Evolutionary conservation across 2,888 invertebrate genomes (phyloP), one percentile per base, ranked within the genome.

Genomic region (Athripsodes cinereus): DNA sequence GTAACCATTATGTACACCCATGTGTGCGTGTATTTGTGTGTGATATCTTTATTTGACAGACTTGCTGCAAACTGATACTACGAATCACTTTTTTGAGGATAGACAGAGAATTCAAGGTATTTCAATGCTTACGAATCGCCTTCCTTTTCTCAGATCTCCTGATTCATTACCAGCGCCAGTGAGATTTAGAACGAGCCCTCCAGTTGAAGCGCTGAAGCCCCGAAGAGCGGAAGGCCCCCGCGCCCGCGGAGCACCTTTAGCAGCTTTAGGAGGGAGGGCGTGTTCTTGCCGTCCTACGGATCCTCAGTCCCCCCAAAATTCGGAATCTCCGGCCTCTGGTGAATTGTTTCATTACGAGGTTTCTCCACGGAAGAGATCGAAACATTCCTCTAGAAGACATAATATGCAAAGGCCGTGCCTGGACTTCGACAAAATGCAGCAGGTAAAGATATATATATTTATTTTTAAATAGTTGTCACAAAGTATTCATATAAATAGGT

Each of bases 361-460:
- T 65, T 81, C 81, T 68, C 79, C 81, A 64, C 73, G 80, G 69
- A 76, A 82, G 71, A 73, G 83, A 72, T 76, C 85, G 73, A 79
- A 86, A 67, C 85, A 86, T 72, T 61, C 71, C 68, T 62, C 68
- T 67, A 64, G 75, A 66, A 74, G 83, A 21, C 85, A 88, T 73
- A n/a, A n/a, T n/a, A 79, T 86, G 66, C 88, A 88, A 71, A 83
- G 94, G 71, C 95, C 95, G 66, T 93, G 92, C 75, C 84, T 95
- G 70, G 94, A 95, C 80, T 94, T 95, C 73, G 95, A 95, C 75
- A 95, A 95, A 81, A 95, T 95, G 94, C 94, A 94, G 81, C 92
- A 92, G 88, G 92, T 92, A 78, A 78, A 80, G n/a, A n/a, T n/a
- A n/a, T n/a, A n/a, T n/a, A n/a, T n/a, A n/a, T n/a, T n/a, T n/a